These are phyloP conservation scores for Rhingia rostrata DNA, from an alignment of 2,888 invertebrate species.

Conservation along the genomic window DNA sequence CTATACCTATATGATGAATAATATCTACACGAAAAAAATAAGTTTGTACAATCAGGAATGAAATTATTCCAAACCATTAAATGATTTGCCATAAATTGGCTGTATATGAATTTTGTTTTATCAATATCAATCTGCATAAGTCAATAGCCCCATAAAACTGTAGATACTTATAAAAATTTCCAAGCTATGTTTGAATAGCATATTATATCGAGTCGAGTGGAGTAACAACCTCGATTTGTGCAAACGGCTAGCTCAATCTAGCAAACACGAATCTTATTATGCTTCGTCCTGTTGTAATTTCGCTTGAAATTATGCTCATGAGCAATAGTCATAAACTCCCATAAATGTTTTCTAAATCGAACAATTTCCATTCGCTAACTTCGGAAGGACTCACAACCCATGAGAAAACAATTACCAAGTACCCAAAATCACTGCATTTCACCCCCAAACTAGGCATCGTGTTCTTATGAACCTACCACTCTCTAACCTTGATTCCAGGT, in stretches of 20 bases:
- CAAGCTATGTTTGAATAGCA: constrained; percentile 32
- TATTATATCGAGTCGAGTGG: not conserved
- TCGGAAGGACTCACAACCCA: constrained; percentile 7
- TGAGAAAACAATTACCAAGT: constrained; percentile 27
- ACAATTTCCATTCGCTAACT: constrained; percentile 27
- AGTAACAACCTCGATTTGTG: constrained; percentile 27
- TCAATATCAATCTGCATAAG: constrained; percentile 49
- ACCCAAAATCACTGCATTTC: constrained; percentile 42
- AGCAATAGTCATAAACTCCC: constrained; percentile 25
- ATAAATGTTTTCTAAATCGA: constrained; percentile 41
- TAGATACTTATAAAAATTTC: not conserved
- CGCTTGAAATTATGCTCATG: constrained; percentile 7
- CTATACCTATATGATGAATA: no score
- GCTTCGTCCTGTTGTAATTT: constrained; percentile 17
- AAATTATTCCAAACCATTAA: constrained; percentile 42
- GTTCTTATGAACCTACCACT: constrained; percentile 15
- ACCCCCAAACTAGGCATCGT: not conserved
- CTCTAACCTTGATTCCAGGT: constrained; percentile 54
- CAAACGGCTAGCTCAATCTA: not conserved
- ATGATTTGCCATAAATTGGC: constrained; percentile 4
- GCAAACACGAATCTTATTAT: not conserved
- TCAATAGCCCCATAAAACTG: constrained; percentile 10
- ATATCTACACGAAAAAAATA: not conserved
- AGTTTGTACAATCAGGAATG: constrained; percentile 14
- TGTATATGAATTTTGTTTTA: constrained; percentile 49